phyloP scores from a whole-genome alignment of 2,888 invertebrate genomes.

The Drosophila greeni region DNA sequence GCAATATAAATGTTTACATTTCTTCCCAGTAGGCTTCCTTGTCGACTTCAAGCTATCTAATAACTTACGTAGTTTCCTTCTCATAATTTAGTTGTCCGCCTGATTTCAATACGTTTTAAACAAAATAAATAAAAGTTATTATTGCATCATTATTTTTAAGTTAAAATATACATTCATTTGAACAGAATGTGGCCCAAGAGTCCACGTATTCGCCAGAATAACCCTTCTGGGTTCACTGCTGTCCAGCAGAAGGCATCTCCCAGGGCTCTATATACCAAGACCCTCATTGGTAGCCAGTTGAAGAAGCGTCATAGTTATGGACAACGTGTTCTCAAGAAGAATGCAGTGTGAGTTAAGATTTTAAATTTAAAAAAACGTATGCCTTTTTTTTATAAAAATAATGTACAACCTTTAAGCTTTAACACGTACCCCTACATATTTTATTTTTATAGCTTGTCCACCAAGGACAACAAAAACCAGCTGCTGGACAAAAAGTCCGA shows the following conservation, averaged over 20 bases:
- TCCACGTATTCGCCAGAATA: slow-evolving; percentile 48
- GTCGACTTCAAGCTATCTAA: not conserved
- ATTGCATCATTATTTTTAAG: not conserved
- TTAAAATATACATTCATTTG: not conserved
- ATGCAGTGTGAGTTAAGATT: slow-evolving; percentile 26
- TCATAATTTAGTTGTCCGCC: slow-evolving; percentile 2
- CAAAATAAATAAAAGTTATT: slow-evolving; percentile 12
- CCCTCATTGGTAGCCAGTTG: slow-evolving; percentile 10
- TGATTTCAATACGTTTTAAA: slow-evolving; percentile 1
- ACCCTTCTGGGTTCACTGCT: not conserved
- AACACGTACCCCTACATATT: not conserved
- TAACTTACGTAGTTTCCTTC: not conserved
- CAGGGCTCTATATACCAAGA: slow-evolving; percentile 48
- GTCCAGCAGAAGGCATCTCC: slow-evolving; percentile 40
- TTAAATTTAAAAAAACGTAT: too few relatives aligned
- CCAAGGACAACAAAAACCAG: slow-evolving; percentile 29
- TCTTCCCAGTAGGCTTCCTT: slow-evolving; percentile 2
- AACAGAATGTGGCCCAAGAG: slow-evolving; percentile 43
- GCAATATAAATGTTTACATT: not conserved
- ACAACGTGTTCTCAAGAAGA: slow-evolving; percentile 38
- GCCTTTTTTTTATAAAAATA: too few relatives aligned
- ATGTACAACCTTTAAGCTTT: too few relatives aligned
- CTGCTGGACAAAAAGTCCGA: slow-evolving; percentile 43
- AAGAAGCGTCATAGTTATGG: slow-evolving; percentile 41
- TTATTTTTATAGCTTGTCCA: slow-evolving; percentile 30